Evolutionary conservation across 1,140 invertebrate species (phyloP), one percentile per base, ranked within the genome.

Genomic region (Anthonomus grandis): DNA sequence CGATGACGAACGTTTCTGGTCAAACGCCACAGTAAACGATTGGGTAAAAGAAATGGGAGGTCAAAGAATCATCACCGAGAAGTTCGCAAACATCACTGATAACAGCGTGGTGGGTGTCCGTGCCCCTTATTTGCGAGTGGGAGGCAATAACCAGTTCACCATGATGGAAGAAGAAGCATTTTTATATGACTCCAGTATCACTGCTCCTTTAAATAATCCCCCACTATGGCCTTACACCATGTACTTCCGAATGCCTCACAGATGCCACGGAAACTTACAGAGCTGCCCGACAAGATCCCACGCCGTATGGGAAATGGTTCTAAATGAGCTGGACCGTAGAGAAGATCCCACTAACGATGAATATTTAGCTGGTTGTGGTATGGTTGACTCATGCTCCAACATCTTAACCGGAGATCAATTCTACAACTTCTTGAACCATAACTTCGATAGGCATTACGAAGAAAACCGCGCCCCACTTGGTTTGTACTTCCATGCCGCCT

Each of bases 111-210:
- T 96, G 0, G 95, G 95, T 27, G 87, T 97, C 3, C 83, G 95
- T 37, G 91, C 94, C 0, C 95, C 95, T 0, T 95, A 96, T 71
- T 76, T 97, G 23, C 79, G 92, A 19, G 91, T 96, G 0, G 95
- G 95, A 56, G 95, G 95, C 17, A 95, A 96, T 78, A 94, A 95
- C 71, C 93, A 97, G 76, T 97, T 97, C 77, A 92, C 89, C 51
- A 97, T 97, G 93, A 95, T 96, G 92, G 93, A 95, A 76, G 91
- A 95, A 73, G 92, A 96, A 73, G 90, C 91, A 13, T 97, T 97
- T 82, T 76, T 96, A 5, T 97, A 96, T 73, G 94, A 97, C 71
- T 95, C 93, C 8, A 95, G 93, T 12, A 95, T 97, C 69, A 95
- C 93, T 0, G 92, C 93, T 10, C 90, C 93, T 4, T 78, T 96